Conservation (phyloP, 1,140 invertebrate species). For the Coelopa frigida region DNA sequence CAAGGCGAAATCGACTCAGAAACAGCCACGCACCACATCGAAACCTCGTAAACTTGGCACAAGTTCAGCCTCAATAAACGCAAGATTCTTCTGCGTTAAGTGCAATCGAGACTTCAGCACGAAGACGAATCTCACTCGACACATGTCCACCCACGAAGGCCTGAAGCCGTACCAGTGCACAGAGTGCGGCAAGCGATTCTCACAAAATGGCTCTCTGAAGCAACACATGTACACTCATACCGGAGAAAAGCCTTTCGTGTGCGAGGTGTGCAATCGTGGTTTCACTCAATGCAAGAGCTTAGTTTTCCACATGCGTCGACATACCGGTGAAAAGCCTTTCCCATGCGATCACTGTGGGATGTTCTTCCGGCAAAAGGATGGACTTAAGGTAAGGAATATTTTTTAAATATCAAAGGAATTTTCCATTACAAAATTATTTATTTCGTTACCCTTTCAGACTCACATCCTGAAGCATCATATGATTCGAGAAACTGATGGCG, state of each 20-base stretch:
- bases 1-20: no score
- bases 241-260: constrained; percentile 33
- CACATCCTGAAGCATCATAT: constrained; percentile 41
- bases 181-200: constrained; percentile 55
- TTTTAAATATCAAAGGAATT: constrained; percentile 13
- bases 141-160: constrained; percentile 56
- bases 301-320: constrained; percentile 18
- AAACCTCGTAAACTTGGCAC: no score
- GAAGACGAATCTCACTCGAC: constrained; percentile 53
- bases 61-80: no score
- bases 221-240: constrained; percentile 45
- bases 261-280: constrained; percentile 27
- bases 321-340: constrained; percentile 46
- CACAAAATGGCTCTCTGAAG: constrained; percentile 50
- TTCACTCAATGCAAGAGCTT: constrained; percentile 30
- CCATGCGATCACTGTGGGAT: constrained; percentile 42
- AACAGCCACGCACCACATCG: no score
- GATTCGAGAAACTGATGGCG: not conserved
- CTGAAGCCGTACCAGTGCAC: constrained; percentile 54
- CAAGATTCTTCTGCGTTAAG: constrained; percentile 45
- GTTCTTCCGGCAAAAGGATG: constrained; percentile 20
- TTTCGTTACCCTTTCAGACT: constrained; percentile 22
- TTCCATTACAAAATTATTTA: constrained; percentile 10
- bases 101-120: constrained; percentile 53
- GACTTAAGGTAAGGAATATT: constrained; percentile 14